Conservation (phyloP, 2,797 vertebrate genomes). For the Siniperca obscura region DNA sequence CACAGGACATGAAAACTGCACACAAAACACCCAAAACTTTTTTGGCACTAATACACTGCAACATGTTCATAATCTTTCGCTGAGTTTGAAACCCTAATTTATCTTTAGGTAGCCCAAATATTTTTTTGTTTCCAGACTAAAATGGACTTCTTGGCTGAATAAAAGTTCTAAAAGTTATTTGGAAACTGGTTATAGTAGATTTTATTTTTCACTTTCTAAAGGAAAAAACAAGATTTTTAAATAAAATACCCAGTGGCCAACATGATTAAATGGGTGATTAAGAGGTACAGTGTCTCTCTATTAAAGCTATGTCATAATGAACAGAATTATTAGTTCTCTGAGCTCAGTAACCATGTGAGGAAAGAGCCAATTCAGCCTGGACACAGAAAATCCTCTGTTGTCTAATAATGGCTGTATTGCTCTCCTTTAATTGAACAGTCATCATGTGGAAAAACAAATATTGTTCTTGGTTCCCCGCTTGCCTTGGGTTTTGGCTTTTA, state of each 20-base stretch:
- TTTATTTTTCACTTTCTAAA: conserved; percentile 11
- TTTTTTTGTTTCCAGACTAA: conserved; percentile 9
- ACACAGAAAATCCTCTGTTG: conserved; percentile 80
- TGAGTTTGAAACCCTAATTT: conserved; percentile 22
- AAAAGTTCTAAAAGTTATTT: conserved; percentile 10
- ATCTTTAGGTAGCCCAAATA: neutral
- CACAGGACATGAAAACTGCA: conserved; percentile 10
- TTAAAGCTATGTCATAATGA: conserved; percentile 59
- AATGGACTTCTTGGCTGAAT: conserved; percentile 10
- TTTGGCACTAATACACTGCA: neutral
- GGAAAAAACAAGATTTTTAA: conserved; percentile 15
- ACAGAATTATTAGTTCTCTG: conserved; percentile 51
- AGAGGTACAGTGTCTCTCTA: conserved; percentile 52
- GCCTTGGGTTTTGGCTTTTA: conserved; percentile 67
- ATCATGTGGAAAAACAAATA: conserved; percentile 84
- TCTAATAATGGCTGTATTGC: conserved; percentile 75
- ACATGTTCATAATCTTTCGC: neutral
- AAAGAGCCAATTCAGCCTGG: conserved; percentile 71
- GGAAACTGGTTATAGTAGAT: conserved; percentile 9
- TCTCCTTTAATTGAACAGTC: conserved; percentile 79
- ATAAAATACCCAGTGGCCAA: conserved; percentile 18
- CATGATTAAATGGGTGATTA: conserved; percentile 62
- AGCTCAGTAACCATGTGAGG: conserved; percentile 58
- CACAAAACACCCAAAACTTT: neutral
- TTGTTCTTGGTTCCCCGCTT: conserved; percentile 80